Evolutionary conservation across 2,888 invertebrate species (phyloP).

Genomic region (Ernsta delagoae): DNA sequence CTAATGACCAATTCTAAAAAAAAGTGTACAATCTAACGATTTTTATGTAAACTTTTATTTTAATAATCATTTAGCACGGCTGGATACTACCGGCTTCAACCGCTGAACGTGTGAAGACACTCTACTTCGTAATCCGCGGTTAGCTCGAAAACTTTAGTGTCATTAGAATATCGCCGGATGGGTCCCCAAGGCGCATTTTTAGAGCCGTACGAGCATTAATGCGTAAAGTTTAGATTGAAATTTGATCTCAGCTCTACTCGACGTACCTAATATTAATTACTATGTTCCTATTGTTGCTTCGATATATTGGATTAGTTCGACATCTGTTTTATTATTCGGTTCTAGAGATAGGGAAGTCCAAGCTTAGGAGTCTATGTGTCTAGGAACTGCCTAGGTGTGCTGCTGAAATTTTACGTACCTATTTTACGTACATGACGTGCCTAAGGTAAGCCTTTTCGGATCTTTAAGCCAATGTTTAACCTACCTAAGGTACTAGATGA

Average conservation of each 20-base stretch:
- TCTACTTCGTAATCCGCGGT: constrained; percentile 45
- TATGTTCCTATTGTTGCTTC: constrained; percentile 10
- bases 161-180: constrained; percentile 50
- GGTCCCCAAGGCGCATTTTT: constrained; percentile 71
- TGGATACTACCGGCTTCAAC: neutral
- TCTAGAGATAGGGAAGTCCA: too few species aligned
- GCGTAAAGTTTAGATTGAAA: constrained; percentile 78
- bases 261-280: neutral
- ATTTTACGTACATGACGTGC: too few species aligned
- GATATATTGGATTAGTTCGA: neutral
- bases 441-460: too few species aligned
- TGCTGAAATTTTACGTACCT: too few species aligned
- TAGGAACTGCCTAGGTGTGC: too few species aligned
- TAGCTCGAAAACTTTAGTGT: constrained; percentile 47
- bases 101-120: constrained; percentile 11
- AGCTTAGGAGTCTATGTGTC: too few species aligned
- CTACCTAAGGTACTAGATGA: too few species aligned
- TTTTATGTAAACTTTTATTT: too few species aligned
- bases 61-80: too few species aligned
- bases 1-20: too few species aligned
- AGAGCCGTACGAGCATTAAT: constrained; percentile 65
- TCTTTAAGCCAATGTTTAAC: too few species aligned
- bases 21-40: too few species aligned
- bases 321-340: neutral
- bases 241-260: constrained; percentile 59